Base-by-base conservation (phyloP, 2,888 invertebrate species). In the Eristalis tenax region DNA sequence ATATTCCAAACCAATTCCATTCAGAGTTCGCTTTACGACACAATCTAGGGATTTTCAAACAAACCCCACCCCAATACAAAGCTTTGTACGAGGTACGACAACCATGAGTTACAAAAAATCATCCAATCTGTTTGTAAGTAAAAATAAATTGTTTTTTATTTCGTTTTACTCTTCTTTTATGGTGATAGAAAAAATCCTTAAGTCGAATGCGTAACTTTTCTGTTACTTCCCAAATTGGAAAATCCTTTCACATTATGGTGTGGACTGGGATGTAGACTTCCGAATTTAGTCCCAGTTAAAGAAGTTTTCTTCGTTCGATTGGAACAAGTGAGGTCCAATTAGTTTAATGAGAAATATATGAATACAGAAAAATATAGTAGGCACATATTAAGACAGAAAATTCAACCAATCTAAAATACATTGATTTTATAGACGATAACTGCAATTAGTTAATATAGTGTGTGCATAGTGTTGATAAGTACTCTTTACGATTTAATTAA, bases 121-220 rank as follows among this genome's bases (percentile, higher is more conserved):
- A n/a, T 76, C 43, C 43, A 79, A 75, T 84, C 65, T 79, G 71
- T 73, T 76, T 40, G 35, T 26, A 80, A n/a, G 23, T 50, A 77
- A 80, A 40, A 23, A 23, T 40, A 80, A 56, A 85, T 64, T 69
- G 32, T 77, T 32, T 56, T 56, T 68, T 28, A 56, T 68, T 18
- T 18, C 32, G 32, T 22, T 61, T 70, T 68, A 38, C 50, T 64
- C 18, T 38, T 26, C 13, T 38, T 64, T 66, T 63, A 11, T 18
- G 59, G 6, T 4, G 43, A 28, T 64, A 64, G 50, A 64, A 32
- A 64, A 11, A 43, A 18, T 63, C 80, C 80, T 80, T 59, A 23
- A 35, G 84, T 75, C 76, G 71, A 76, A 68, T 76, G 6, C 61
- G 70, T 71, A 56, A 18, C 40, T 56, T 50, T 26, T 26, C 3